Percentiles rank a stretch among this genome's conserved stretches.
phyloP scores from a whole-genome alignment of 2,888 invertebrate species.

The Ischnus inquisitorius region DNA sequence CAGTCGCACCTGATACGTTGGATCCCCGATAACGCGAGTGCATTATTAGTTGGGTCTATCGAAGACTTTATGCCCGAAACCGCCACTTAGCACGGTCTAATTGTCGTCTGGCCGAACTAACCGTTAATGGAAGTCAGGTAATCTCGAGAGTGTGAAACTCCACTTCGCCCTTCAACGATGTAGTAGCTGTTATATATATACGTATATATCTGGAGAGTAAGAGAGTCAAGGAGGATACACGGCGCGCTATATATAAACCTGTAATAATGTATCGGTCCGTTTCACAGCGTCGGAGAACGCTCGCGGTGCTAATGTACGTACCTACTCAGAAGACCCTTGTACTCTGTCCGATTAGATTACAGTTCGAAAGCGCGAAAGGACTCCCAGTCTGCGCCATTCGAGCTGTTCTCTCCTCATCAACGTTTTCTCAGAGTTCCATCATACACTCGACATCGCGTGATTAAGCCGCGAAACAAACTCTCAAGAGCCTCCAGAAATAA shows the following conservation, averaged over 20 bases:
- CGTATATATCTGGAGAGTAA: too few relatives aligned
- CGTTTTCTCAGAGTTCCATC: not conserved
- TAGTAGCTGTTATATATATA: slow-evolving; percentile 8
- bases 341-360: slow-evolving; percentile 62
- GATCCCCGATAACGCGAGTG: slow-evolving; percentile 25
- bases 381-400: slow-evolving; percentile 39
- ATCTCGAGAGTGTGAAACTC: slow-evolving; percentile 49
- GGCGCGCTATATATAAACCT: slow-evolving; percentile 7
- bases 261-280: slow-evolving; percentile 57
- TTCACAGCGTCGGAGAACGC: slow-evolving; percentile 46
- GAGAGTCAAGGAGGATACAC: slow-evolving; percentile 9
- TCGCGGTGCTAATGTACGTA: slow-evolving; percentile 55
- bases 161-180: slow-evolving; percentile 23
- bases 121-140: slow-evolving; percentile 65
- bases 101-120: slow-evolving; percentile 67
- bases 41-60: slow-evolving; percentile 59
- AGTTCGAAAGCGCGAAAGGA: slow-evolving; percentile 43
- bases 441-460: not conserved
- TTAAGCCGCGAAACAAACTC: not conserved
- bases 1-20: not conserved
- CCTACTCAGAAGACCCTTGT: slow-evolving; percentile 54
- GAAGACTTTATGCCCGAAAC: slow-evolving; percentile 57
- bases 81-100: slow-evolving; percentile 70
- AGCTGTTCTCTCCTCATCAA: slow-evolving; percentile 1
- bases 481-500: not conserved